Evolutionary conservation across 2,797 vertebrate genomes (phyloP).

Genomic region (Periparus ater): DNA sequence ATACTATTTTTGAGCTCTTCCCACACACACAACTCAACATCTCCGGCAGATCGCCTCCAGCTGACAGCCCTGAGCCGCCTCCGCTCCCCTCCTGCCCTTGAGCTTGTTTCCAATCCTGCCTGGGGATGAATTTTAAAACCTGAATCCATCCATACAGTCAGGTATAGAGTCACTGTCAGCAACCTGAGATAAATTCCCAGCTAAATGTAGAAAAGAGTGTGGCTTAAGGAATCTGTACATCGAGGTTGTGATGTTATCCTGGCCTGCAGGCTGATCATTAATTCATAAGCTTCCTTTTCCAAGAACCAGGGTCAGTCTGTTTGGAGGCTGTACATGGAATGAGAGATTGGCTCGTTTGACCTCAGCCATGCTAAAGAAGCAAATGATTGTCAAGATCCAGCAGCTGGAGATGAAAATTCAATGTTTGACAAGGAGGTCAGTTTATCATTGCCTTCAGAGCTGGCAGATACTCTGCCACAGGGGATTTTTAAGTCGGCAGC

Average conservation of each 20-base stretch:
- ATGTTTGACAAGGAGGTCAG: neutral
- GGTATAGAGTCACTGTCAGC: neutral
- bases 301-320: neutral
- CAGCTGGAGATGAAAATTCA: neutral
- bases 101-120: neutral
- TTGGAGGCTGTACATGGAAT: neutral
- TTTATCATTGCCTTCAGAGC: neutral
- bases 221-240: neutral
- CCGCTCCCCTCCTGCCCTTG: neutral
- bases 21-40: neutral
- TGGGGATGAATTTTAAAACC: neutral
- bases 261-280: neutral
- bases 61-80: slow-evolving; percentile 17
- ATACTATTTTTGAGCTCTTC: neutral
- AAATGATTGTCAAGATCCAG: neutral
- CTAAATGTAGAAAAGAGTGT: neutral
- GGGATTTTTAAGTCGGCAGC: neutral
- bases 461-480: neutral
- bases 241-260: neutral
- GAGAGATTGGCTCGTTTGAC: neutral
- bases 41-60: neutral
- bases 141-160: neutral
- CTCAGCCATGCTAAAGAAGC: neutral
- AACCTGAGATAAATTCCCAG: neutral
- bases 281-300: neutral